These are phyloP conservation scores for Tamias sibiricus DNA, from an alignment of 2,113 vertebrate species.

Conservation along the genomic window DNA sequence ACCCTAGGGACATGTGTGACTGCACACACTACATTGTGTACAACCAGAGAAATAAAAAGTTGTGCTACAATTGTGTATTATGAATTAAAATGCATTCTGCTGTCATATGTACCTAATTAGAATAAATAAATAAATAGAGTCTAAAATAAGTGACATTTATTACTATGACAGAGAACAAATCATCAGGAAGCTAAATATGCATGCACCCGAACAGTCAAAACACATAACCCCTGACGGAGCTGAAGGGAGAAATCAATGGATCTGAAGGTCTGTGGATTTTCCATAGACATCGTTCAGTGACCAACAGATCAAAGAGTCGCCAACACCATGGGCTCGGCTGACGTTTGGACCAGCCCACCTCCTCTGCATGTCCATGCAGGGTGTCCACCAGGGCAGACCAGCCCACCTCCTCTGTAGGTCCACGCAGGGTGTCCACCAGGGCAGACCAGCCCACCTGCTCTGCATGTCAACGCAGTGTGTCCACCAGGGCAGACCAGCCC, in stretches of 20 bases:
- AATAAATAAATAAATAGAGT: no score
- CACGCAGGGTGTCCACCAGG: no score
- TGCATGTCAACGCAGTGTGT: no score
- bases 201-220: background rate
- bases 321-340: background rate
- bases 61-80: no score
- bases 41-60: no score
- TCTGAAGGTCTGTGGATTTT: background rate
- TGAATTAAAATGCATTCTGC: no score
- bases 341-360: background rate
- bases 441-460: background rate
- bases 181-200: background rate
- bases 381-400: no score
- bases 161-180: background rate
- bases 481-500: no score
- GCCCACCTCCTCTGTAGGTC: background rate
- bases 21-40: no score
- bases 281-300: background rate
- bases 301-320: no score
- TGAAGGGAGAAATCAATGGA: background rate
- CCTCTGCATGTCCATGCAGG: background rate
- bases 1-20: no score
- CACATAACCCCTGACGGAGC: background rate
- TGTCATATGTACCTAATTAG: no score
- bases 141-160: background rate